Evolutionary conservation across 2,113 vertebrate genomes (phyloP).

Genomic region (Cacatua alba): DNA sequence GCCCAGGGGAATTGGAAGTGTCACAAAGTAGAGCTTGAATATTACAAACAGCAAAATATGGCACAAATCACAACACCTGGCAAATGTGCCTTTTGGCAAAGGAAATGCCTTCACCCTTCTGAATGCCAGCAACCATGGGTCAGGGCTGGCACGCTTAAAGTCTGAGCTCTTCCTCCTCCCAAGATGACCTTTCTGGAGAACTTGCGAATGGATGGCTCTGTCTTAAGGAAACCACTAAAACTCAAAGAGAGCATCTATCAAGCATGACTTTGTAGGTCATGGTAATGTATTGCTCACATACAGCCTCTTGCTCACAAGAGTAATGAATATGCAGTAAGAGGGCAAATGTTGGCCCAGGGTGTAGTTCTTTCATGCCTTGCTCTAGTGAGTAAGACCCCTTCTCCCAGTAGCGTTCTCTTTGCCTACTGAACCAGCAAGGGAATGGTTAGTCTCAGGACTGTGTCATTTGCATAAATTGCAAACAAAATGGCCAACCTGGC

Average conservation of each 20-base stretch:
- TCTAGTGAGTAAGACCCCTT: neutral
- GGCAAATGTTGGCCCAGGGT: neutral
- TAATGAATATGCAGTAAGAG: neutral
- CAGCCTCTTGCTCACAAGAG: neutral
- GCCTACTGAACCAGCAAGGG: neutral
- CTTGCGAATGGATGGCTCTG: neutral
- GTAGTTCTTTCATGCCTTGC: neutral
- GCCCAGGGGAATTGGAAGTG: neutral
- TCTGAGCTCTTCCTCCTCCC: neutral
- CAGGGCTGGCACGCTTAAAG: neutral
- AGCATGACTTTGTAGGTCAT: neutral
- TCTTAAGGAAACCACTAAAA: neutral
- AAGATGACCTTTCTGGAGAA: neutral
- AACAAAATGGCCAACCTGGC: neutral
- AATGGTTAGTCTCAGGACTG: neutral
- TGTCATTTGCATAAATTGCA: neutral
- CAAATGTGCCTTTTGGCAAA: neutral
- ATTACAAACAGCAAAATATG: neutral
- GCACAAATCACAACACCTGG: neutral
- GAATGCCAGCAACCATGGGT: neutral
- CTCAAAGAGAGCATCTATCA: neutral
- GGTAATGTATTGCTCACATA: neutral
- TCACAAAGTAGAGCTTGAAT: rapidly evolving
- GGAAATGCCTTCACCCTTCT: neutral
- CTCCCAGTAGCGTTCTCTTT: neutral